Evolutionary conservation across 2,797 vertebrate genomes (phyloP), one percentile per base, ranked within the genome.

Genomic region (Pteronotus mesoamericanus): DNA sequence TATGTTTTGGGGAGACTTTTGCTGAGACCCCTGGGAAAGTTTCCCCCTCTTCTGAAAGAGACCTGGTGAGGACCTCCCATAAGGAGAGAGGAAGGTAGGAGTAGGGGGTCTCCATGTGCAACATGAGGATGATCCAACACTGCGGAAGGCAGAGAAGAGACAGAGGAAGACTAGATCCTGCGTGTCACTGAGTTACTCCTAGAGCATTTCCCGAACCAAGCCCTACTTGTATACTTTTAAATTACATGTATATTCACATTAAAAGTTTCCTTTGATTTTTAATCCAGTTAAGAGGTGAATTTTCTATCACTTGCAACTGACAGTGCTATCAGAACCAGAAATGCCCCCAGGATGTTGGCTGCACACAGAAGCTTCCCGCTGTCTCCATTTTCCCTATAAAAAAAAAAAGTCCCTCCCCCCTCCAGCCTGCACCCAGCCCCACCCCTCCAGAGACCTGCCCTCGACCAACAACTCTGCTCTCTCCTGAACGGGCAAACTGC

Each of bases 251-350:
- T 2, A 26, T 57, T 86, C 42, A 39, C 16, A 19, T 64, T 44
- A 68, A 75, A 74, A 80, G 61, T 86, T 55, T 74, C 64, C 61
- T 83, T 57, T 15, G 89, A 37, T 80, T 71, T 89, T 44, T n/a
- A 84, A 89, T 75, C 68, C 29, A 59, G 0, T 18, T 79, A 37
- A 37, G n/a, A 79, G 71, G 46, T 48, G 53, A 79, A 18, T 32
- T 34, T 87, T 66, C 64, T 79, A 46, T 74, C 11, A 32, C 8
- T 37, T 9, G 29, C 9, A 59, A 18, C 46, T 32, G 64, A 85
- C 7, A 8, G 22, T 19, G 14, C 64, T 68, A 21, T 55, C 15
- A 71, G 55, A 82, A 68, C 29, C 44, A 48, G 78, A 46, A 78
- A 39, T 29, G 22, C 18, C 26, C 37, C 6, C n/a, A 44, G 61